These are phyloP conservation scores for Petrolisthes cinctipes DNA, from an alignment of 2,888 invertebrate species.

Conservation along the genomic window DNA sequence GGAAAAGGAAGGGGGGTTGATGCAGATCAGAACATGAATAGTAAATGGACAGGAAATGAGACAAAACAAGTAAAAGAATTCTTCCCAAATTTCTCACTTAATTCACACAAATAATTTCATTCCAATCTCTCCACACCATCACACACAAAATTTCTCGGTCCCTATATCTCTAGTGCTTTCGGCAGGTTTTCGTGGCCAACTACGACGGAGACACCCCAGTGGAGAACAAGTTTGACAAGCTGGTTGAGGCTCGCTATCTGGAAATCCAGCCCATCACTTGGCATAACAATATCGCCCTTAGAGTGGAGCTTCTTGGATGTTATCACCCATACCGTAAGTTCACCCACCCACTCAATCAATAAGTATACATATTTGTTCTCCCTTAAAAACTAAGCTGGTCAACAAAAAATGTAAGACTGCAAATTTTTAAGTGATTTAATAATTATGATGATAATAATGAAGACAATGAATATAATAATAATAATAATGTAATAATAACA, in stretches of 20 bases:
- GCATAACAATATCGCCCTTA: conserved; percentile 80
- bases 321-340: conserved; percentile 79
- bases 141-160: too few relatives aligned
- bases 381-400: neutral
- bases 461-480: too few relatives aligned
- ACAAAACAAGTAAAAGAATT: too few relatives aligned
- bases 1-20: too few relatives aligned
- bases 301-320: conserved; percentile 84
- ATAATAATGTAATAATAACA: too few relatives aligned
- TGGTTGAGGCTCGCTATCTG: conserved; percentile 80
- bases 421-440: conserved; percentile 20
- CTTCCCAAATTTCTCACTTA: too few relatives aligned
- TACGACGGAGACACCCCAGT: conserved; percentile 77
- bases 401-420: neutral
- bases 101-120: too few relatives aligned
- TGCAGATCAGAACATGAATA: too few relatives aligned
- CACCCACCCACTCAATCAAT: neutral
- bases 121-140: too few relatives aligned
- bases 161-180: neutral
- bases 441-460: neutral
- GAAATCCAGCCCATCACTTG: conserved; percentile 81
- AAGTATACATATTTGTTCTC: too few relatives aligned
- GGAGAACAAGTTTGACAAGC: conserved; percentile 78
- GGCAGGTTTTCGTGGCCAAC: conserved; percentile 79
- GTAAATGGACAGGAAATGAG: too few relatives aligned